Percentiles rank a stretch among this genome's conserved stretches.
These are phyloP conservation scores for Lordiphosa mommai DNA, from an alignment of 1,140 invertebrate genomes.

Conservation along the genomic window DNA sequence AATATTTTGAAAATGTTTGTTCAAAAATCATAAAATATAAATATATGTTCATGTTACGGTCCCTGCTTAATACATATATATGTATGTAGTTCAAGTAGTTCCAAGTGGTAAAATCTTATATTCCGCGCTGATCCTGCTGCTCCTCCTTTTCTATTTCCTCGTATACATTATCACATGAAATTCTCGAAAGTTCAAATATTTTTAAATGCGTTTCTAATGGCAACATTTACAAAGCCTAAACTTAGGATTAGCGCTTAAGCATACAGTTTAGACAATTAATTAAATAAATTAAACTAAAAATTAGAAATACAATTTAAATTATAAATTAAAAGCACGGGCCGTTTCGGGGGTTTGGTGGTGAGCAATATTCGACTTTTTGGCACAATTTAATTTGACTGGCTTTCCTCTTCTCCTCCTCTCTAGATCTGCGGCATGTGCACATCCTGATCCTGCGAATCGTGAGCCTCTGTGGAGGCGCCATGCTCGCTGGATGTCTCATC, in stretches of 20 bases:
- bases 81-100: constrained; percentile 17
- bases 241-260: constrained; percentile 42
- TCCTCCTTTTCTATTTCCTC: constrained; percentile 14
- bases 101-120: too few species aligned
- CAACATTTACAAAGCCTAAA: constrained; percentile 73
- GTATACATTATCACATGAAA: constrained; percentile 79
- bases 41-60: too few species aligned
- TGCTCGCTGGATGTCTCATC: constrained; percentile 45
- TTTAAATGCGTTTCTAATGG: constrained; percentile 62
- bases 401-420: constrained; percentile 6
- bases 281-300: constrained; percentile 58
- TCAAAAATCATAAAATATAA: too few species aligned
- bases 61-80: constrained; percentile 3
- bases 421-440: constrained; percentile 42
- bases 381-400: constrained; percentile 69
- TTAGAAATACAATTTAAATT: constrained; percentile 52
- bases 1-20: too few species aligned
- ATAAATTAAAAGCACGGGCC: constrained; percentile 18
- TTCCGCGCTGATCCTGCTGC: too few species aligned
- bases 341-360: constrained; percentile 25
- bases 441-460: constrained; percentile 57
- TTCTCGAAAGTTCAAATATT: constrained; percentile 61
- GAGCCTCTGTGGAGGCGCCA: constrained; percentile 47
- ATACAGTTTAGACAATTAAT: constrained; percentile 55
- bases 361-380: constrained; percentile 75